A percentile compares a stretch with the other conserved stretches of the same genome.
Conservation (phyloP, 2,113 vertebrate genomes). For the Asarcornis scutulata region DNA sequence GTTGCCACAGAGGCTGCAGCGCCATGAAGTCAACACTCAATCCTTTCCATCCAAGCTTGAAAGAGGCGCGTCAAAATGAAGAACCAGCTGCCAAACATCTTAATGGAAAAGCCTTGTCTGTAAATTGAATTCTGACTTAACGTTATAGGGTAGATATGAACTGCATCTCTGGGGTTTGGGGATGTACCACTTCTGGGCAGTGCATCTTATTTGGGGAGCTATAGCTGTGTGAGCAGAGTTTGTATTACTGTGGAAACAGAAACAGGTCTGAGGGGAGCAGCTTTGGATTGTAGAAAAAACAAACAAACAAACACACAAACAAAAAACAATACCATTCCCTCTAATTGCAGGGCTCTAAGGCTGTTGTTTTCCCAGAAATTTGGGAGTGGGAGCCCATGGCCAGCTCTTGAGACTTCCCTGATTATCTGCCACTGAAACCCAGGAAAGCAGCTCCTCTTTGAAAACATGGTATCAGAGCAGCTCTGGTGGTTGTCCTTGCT, state of each 20-base stretch:
- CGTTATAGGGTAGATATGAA: background rate
- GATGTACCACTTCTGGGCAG: background rate
- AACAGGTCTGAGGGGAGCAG: background rate
- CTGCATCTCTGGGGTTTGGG: background rate
- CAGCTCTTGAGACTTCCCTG: background rate
- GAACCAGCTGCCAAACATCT: background rate
- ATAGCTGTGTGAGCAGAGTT: background rate
- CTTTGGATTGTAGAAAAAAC: background rate
- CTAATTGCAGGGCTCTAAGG: background rate
- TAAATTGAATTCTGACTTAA: background rate
- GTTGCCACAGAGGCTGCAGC: background rate
- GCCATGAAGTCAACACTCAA: accelerated
- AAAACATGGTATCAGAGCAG: background rate
- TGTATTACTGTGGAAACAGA: background rate
- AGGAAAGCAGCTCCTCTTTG: background rate
- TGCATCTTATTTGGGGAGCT: background rate
- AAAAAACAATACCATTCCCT: background rate
- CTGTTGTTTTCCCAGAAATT: background rate
- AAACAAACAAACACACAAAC: no score
- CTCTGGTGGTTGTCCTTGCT: background rate
- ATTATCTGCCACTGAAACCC: background rate
- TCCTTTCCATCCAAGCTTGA: background rate
- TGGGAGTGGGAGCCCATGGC: background rate
- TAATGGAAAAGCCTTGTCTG: background rate
- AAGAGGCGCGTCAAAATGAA: background rate